These are phyloP conservation scores for Argyresthia goedartella DNA, from an alignment of 2,888 invertebrate species.

Conservation along the genomic window DNA sequence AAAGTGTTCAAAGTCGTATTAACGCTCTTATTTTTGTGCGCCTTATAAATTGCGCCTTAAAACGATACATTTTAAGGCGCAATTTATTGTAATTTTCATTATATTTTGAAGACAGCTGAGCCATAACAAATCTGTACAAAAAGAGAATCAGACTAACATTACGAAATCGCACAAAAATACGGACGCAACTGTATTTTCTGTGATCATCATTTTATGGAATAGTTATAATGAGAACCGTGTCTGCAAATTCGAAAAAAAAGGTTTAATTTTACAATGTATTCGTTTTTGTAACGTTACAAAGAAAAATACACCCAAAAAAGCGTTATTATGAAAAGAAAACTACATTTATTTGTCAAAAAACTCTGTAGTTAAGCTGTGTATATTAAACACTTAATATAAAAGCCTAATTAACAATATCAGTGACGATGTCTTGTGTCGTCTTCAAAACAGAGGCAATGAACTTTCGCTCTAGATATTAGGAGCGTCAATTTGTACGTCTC, in stretches of 20 bases:
- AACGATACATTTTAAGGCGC: not conserved
- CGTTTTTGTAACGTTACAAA: conserved; percentile 52
- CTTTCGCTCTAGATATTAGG: not conserved
- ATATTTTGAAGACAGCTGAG: not conserved
- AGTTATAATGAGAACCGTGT: conserved; percentile 55
- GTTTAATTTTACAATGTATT: conserved; percentile 56
- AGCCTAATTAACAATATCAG: conserved; percentile 47
- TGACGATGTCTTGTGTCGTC: conserved; percentile 11
- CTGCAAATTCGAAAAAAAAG: conserved; percentile 48
- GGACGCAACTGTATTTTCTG: conserved; percentile 38
- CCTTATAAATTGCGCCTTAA: too few species aligned
- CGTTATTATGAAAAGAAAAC: conserved; percentile 28
- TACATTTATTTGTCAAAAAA: conserved; percentile 60
- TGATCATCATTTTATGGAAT: conserved; percentile 64
- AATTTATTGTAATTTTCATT: not conserved
- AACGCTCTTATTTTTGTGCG: conserved; percentile 27
- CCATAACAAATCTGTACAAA: not conserved
- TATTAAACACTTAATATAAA: conserved; percentile 41
- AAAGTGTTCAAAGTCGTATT: conserved; percentile 54
- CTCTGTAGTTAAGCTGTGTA: conserved; percentile 66
- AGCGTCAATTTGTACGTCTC: conserved; percentile 21
- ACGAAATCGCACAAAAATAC: conserved; percentile 27
- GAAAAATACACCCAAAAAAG: conserved; percentile 11
- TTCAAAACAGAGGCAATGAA: not conserved
- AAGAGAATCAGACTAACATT: conserved; percentile 11